Percentiles rank a stretch among this genome's conserved stretches.
phyloP scores from a whole-genome alignment of 2,888 invertebrate species.

The Allophyes oxyacanthae region DNA sequence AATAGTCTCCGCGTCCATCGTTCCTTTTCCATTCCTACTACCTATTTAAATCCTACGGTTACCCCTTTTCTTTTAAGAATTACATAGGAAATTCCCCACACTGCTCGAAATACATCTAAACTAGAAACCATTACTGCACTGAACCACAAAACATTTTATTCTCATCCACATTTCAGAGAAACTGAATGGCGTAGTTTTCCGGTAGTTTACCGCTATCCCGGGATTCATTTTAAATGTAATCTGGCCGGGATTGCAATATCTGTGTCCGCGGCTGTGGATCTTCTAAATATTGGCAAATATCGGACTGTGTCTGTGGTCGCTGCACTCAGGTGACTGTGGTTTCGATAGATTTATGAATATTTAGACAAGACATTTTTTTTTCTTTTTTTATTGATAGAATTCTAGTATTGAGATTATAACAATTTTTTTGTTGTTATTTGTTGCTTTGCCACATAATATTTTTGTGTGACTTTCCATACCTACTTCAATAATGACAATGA shows the following conservation, averaged over 20 bases:
- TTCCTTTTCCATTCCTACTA: too few species aligned
- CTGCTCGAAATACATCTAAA: slow-evolving; percentile 1
- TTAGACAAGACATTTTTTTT: slow-evolving; percentile 5
- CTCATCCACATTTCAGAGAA: slow-evolving; percentile 17
- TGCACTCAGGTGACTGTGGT: slow-evolving; percentile 48
- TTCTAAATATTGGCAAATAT: slow-evolving; percentile 74
- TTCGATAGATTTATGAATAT: slow-evolving; percentile 35
- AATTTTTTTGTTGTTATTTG: too few species aligned
- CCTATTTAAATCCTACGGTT: too few species aligned
- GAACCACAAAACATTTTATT: slow-evolving; percentile 21
- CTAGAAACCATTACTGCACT: background rate
- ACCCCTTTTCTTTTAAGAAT: too few species aligned
- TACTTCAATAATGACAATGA: too few species aligned
- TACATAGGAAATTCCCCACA: too few species aligned
- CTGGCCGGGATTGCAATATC: slow-evolving; percentile 66
- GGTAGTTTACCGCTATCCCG: slow-evolving; percentile 26
- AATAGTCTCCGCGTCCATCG: too few species aligned
- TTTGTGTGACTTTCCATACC: too few species aligned
- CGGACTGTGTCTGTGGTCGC: slow-evolving; percentile 52
- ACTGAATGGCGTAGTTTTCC: slow-evolving; percentile 36
- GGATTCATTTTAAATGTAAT: slow-evolving; percentile 66
- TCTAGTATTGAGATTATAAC: too few species aligned
- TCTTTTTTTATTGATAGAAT: background rate
- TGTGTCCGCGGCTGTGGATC: slow-evolving; percentile 54
- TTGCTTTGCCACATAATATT: too few species aligned